Base-by-base conservation (phyloP, 2,113 vertebrate genomes). In the Anoplopoma fimbria region DNA sequence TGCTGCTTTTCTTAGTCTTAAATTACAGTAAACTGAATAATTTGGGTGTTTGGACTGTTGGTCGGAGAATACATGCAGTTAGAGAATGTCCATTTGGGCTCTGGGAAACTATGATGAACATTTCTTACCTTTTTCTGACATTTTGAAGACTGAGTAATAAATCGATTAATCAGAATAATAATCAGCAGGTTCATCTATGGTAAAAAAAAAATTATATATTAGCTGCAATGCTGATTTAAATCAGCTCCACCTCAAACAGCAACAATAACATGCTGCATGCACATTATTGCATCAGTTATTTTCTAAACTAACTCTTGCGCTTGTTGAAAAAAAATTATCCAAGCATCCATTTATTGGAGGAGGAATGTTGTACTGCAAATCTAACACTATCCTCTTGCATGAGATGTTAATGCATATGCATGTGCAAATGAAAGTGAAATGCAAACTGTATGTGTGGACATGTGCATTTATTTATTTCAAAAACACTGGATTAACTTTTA, bases 401-500 rank as follows among this genome's bases (percentile, higher is more conserved):
- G 4, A 31, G 19, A 51, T 67, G 49, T 33, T 45, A 4, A 14
- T 34, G 9, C 38, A 68, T 4, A 51, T 55, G 21, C 12, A 60
- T 23, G 23, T 33, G 8, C 19, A 29, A 23, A 23, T 49, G 27
- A 31, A 9, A 42, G 27, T 29, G 19, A 55, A n/a, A 23, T 31
- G 25, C 17, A 40, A 12, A 53, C 36, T 74, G 45, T 53, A 58
- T 36, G 23, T 75, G 55, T 69, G 23, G 25, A 31, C n/a, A 69
- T n/a, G 29, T n/a, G 33, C 17, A 13, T 62, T 49, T 12, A 36
- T 63, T 12, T 34, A 38, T 63, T n/a, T 34, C 27, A 31, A 71
- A 68, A 21, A 42, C 60, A 65, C 33, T 21, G 70, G 36, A 79
- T 85, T 81, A 57, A 23, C 1, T 25, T 81, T 63, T 27, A 68